Percentiles rank a stretch among this genome's conserved stretches.
phyloP scores from a whole-genome alignment of 2,888 invertebrate species.

The Hirtodrosophila alboralis region DNA sequence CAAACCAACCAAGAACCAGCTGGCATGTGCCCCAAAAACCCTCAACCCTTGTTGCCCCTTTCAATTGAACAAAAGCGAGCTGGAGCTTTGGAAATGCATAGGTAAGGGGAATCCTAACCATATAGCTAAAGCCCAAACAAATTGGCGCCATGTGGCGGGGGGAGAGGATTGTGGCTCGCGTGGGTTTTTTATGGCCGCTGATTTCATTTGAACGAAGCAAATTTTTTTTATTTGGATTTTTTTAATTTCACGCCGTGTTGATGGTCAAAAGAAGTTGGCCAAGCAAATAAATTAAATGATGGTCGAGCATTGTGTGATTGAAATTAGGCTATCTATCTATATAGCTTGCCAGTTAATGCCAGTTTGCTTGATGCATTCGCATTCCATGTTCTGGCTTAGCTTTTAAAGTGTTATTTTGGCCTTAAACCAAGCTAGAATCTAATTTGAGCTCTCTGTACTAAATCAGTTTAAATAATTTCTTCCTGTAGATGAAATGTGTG shows the following conservation, averaged over 20 bases:
- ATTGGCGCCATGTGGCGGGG: constrained; percentile 55
- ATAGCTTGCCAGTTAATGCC: constrained; percentile 7
- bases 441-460: no score
- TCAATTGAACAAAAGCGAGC: constrained; percentile 69
- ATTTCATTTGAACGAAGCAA: constrained; percentile 43
- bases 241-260: constrained; percentile 33
- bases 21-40: constrained; percentile 3
- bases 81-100: constrained; percentile 32
- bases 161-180: constrained; percentile 38
- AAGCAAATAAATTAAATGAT: constrained; percentile 76
- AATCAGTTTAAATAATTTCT: no score
- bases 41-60: constrained; percentile 27
- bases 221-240: neutral
- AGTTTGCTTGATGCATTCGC: neutral
- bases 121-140: constrained; percentile 37
- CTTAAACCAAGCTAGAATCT: neutral
- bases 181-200: constrained; percentile 46
- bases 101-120: neutral
- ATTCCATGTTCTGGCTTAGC: constrained; percentile 14
- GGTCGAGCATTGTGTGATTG: constrained; percentile 54
- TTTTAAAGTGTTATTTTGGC: constrained; percentile 2
- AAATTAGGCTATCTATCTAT: constrained; percentile 68
- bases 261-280: constrained; percentile 61
- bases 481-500: neutral
- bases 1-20: constrained; percentile 19